Evolutionary conservation across 2,888 invertebrate genomes (phyloP).

Genomic region (Acanthosoma haemorrhoidale): DNA sequence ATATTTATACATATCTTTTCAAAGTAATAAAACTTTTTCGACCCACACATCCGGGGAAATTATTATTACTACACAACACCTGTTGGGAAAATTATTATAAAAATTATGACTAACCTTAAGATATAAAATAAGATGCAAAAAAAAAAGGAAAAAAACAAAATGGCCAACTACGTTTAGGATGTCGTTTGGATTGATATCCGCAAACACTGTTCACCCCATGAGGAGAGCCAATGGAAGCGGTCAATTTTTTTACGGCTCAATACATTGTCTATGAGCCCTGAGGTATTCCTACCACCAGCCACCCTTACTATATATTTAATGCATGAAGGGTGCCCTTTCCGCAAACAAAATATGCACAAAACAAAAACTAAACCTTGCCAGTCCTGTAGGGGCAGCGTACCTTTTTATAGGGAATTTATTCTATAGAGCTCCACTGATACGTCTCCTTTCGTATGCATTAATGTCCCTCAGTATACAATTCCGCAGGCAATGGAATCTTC

Average conservation of each 20-base stretch:
- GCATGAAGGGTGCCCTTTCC: conserved; percentile 13
- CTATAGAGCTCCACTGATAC: conserved; percentile 19
- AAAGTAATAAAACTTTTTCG: no score
- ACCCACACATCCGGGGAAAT: no score
- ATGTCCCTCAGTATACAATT: background rate
- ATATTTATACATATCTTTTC: no score
- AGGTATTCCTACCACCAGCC: background rate
- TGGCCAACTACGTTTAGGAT: no score
- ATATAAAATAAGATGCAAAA: background rate
- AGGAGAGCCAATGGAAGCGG: conserved; percentile 7
- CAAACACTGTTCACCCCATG: background rate
- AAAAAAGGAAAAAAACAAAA: background rate
- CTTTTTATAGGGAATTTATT: conserved; percentile 23
- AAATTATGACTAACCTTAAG: no score
- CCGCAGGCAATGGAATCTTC: background rate
- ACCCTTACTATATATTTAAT: conserved; percentile 16
- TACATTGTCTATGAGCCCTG: background rate
- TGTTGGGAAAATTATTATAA: no score
- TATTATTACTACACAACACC: no score
- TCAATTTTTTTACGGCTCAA: conserved; percentile 1
- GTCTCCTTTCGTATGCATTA: conserved; percentile 27
- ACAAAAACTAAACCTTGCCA: background rate
- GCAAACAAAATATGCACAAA: conserved; percentile 18
- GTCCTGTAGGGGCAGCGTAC: background rate
- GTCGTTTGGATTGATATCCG: no score